These are phyloP conservation scores for Cyprinodon brontotheroides DNA, from an alignment of 2,113 vertebrate genomes.

Conservation along the genomic window DNA sequence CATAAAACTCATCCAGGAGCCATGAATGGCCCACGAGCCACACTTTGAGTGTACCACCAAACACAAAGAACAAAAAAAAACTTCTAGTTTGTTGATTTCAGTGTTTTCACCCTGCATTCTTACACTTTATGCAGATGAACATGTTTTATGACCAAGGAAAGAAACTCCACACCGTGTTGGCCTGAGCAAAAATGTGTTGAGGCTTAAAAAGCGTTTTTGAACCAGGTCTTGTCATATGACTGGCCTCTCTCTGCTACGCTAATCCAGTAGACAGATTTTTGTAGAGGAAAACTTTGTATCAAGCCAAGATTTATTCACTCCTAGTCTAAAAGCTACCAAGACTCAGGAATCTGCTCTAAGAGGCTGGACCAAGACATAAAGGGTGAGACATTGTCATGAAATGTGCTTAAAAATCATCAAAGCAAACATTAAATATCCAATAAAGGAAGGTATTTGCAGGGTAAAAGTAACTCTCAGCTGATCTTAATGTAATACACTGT, in stretches of 20 bases:
- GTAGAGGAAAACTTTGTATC: slow-evolving; percentile 1
- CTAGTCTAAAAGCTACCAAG: slow-evolving; percentile 9
- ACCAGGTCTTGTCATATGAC: slow-evolving; percentile 39
- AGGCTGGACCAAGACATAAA: slow-evolving; percentile 14
- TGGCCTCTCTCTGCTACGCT: slow-evolving; percentile 17
- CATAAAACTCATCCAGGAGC: neutral
- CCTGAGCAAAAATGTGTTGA: slow-evolving; percentile 13
- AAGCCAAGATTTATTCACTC: slow-evolving; percentile 32
- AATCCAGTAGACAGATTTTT: slow-evolving; percentile 36
- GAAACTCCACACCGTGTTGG: slow-evolving; percentile 4
- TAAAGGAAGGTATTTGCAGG: slow-evolving; percentile 26
- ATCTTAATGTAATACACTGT: slow-evolving; percentile 19
- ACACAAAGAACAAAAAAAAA: neutral
- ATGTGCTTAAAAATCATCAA: slow-evolving; percentile 25
- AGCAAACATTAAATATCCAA: slow-evolving; percentile 2
- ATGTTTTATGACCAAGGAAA: slow-evolving; percentile 11
- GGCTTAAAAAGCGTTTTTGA: slow-evolving; percentile 35
- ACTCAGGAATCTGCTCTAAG: slow-evolving; percentile 1
- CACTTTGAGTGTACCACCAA: too few relatives aligned
- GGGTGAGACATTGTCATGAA: slow-evolving; percentile 14
- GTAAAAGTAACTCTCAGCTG: neutral
- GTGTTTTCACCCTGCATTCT: neutral
- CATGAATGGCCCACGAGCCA: too few relatives aligned
- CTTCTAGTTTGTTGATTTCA: neutral
- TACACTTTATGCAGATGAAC: slow-evolving; percentile 17